Percentiles rank a stretch among this genome's conserved stretches.
These are phyloP conservation scores for Heterocephalus glaber DNA, from an alignment of 2,113 vertebrate genomes.

Conservation along the genomic window DNA sequence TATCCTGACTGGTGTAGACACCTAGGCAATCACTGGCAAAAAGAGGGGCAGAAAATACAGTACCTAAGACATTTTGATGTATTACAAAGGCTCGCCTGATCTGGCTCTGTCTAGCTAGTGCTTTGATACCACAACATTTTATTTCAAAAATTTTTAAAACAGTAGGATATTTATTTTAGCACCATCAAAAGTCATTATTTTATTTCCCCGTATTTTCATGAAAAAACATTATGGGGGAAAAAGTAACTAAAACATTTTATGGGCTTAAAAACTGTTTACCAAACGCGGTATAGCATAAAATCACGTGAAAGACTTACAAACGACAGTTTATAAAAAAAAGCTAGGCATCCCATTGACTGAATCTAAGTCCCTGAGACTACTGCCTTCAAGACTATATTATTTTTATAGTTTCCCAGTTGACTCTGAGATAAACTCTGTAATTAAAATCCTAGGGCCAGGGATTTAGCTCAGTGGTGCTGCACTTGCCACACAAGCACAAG, in stretches of 20 bases:
- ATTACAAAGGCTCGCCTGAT: background rate
- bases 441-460: background rate
- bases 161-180: slow-evolving; percentile 30
- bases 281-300: slow-evolving; percentile 26
- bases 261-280: slow-evolving; percentile 33
- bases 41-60: background rate
- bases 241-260: slow-evolving; percentile 10
- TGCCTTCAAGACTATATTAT: background rate
- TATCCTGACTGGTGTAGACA: slow-evolving; percentile 30
- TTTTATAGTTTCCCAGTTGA: background rate
- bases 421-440: no score
- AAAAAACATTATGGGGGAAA: background rate
- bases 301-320: background rate
- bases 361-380: background rate
- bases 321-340: background rate
- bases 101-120: background rate
- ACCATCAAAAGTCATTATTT: slow-evolving; percentile 2
- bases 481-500: no score
- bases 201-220: slow-evolving; percentile 31
- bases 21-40: background rate
- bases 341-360: background rate
- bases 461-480: no score
- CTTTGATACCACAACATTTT: background rate
- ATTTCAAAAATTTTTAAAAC: background rate
- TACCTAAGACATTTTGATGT: background rate